Conservation (phyloP, 2,888 invertebrate species). For the Drosophila histrio region DNA sequence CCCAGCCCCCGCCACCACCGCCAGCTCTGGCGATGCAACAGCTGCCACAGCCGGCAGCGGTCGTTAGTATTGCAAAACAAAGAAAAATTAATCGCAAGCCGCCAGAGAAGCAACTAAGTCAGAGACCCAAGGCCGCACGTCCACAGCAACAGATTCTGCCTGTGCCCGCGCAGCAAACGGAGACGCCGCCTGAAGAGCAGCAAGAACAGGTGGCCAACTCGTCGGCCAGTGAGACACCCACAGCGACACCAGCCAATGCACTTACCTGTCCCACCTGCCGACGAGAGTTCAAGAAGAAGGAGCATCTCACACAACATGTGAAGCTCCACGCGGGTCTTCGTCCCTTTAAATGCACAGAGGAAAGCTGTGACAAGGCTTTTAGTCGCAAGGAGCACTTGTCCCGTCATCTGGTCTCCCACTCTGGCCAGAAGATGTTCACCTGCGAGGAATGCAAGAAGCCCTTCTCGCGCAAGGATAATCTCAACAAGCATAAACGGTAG, state of each 20-base stretch:
- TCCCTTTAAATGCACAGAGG: conserved; percentile 87
- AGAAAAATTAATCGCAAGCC: conserved; percentile 52
- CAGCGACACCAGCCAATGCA: conserved; percentile 10
- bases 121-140: conserved; percentile 32
- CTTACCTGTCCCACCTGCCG: conserved; percentile 85
- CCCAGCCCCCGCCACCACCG: conserved; percentile 37
- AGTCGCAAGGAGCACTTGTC: conserved; percentile 89
- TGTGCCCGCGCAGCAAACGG: conserved; percentile 26
- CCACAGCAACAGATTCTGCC: conserved; percentile 59
- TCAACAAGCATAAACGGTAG: conserved; percentile 84
- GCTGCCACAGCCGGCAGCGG: conserved; percentile 11
- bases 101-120: conserved; percentile 25
- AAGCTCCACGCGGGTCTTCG: conserved; percentile 88
- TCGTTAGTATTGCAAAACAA: conserved; percentile 37
- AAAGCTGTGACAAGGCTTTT: conserved; percentile 87
- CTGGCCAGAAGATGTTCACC: conserved; percentile 88
- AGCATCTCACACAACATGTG: conserved; percentile 88
- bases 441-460: conserved; percentile 87
- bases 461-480: conserved; percentile 85
- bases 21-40: conserved; percentile 26
- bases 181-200: conserved; percentile 19
- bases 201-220: conserved; percentile 35
- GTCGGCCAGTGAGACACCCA: conserved; percentile 14
- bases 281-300: conserved; percentile 88
- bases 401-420: conserved; percentile 88